Base-by-base conservation (phyloP, 2,888 invertebrate species). In the Neuroscelio doddi region DNA sequence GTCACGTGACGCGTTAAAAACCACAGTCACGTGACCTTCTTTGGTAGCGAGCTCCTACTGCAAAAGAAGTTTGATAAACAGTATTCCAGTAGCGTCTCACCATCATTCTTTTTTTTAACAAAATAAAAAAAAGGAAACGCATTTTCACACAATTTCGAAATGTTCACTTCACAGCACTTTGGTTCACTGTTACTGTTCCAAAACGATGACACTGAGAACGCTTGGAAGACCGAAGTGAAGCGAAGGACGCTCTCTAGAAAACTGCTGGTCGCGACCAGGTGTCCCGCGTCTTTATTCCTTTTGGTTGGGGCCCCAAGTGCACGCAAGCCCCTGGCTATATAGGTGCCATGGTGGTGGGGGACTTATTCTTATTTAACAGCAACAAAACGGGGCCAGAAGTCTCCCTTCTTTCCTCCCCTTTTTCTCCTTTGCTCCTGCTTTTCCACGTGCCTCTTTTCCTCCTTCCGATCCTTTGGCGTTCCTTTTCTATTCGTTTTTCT, bases 231-330 rank as follows among this genome's bases (percentile, higher is more conserved):
- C n/a, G n/a, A n/a, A n/a, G n/a, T n/a, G n/a, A n/a, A n/a, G n/a
- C n/a, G 56, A 51, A 15, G 53, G 65, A 70, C 73, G 75, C 74
- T 74, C 73, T 71, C 73, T 73, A 72, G 71, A 78, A 72, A 75
- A 82, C 81, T 82, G 83, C 77, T 73, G 79, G 72, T 68, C 63
- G 66, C 63, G 64, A 68, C 81, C 81, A 81, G 82, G 82, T 83
- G 82, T 74, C 77, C 74, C 74, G 78, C 74, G 81, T 79, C 77
- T 83, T 84, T 84, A 84, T 84, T 82, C 79, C 77, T 80, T 82
- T 82, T 74, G 75, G 76, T 82, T 82, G 73, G 75, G 77, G 78
- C 71, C 79, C 73, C 74, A 71, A 70, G 67, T 72, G 71, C 74
- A 72, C 65, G 71, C 72, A 74, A 71, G 73, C 75, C 72, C 63